Conservation (phyloP, 2,888 invertebrate genomes). For the Volucella zonaria region DNA sequence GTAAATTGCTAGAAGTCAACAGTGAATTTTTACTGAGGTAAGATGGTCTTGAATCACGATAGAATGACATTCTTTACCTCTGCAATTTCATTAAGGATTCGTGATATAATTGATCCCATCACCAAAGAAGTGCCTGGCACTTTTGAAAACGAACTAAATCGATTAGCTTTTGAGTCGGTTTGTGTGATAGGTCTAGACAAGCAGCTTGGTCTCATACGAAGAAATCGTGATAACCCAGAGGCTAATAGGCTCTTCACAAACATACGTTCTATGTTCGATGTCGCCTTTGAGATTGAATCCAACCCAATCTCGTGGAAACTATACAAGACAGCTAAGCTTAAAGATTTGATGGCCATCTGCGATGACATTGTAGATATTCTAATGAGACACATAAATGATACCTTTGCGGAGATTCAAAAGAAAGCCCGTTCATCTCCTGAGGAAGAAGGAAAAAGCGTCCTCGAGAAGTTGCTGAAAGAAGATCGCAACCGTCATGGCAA, state of each 20-base stretch:
- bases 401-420: constrained; percentile 76
- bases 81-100: constrained; percentile 77
- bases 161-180: constrained; percentile 85
- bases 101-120: constrained; percentile 76
- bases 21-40: too few species aligned
- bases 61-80: constrained; percentile 62
- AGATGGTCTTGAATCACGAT: too few species aligned
- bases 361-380: constrained; percentile 78
- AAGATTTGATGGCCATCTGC: constrained; percentile 64
- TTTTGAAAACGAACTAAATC: constrained; percentile 83
- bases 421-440: constrained; percentile 66
- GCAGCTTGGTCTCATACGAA: constrained; percentile 77
- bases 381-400: constrained; percentile 79
- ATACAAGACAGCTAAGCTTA: constrained; percentile 72
- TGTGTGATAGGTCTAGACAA: constrained; percentile 81
- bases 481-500: constrained; percentile 86
- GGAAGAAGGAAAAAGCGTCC: constrained; percentile 84
- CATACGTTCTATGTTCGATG: constrained; percentile 53
- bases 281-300: constrained; percentile 72
- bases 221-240: constrained; percentile 46
- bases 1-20: constrained; percentile 78
- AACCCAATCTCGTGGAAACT: constrained; percentile 74
- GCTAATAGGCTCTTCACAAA: constrained; percentile 36
- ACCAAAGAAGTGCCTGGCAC: constrained; percentile 81
- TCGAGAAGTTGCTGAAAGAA: constrained; percentile 85